Evolutionary conservation across 2,797 vertebrate species (phyloP).

Genomic region (Ataeniobius toweri): DNA sequence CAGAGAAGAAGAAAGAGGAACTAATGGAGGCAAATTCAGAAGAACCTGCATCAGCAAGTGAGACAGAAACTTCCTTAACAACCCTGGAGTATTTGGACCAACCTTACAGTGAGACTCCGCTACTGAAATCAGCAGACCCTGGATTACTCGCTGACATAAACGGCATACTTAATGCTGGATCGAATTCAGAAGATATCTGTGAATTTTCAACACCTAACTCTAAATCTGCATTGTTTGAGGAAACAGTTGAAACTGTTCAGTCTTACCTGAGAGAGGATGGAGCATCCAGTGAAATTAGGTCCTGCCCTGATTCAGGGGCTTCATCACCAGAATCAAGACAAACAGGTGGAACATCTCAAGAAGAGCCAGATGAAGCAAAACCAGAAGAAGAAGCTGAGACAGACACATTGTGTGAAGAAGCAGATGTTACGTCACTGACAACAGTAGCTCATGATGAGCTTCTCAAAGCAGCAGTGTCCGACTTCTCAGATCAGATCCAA

Average conservation of each 20-base stretch:
- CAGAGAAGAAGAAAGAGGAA: constrained; percentile 17
- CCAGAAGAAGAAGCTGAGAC: constrained; percentile 1
- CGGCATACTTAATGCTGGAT: constrained; percentile 1
- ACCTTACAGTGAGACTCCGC: constrained; percentile 17
- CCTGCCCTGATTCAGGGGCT: constrained; percentile 16
- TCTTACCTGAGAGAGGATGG: constrained; percentile 13
- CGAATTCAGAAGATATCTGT: constrained; percentile 21
- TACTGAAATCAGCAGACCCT: not conserved
- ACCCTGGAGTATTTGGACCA: constrained; percentile 38
- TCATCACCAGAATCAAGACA: not conserved
- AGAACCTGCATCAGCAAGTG: constrained; percentile 27
- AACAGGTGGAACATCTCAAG: not conserved
- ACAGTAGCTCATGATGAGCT: constrained; percentile 1
- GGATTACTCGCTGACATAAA: constrained; percentile 9
- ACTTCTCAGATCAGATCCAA: constrained; percentile 15
- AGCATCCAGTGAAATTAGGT: not conserved
- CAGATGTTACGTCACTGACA: constrained; percentile 1
- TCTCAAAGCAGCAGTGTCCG: not conserved
- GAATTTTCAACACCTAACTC: not conserved
- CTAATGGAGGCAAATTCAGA: constrained; percentile 15
- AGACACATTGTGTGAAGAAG: constrained; percentile 14
- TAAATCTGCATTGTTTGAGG: constrained; percentile 10
- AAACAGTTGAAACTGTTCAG: not conserved
- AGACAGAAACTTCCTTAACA: constrained; percentile 34
- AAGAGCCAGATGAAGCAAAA: constrained; percentile 7